Base-by-base conservation (phyloP, 2,888 invertebrate species). In the Adelognathus sp. region DNA sequence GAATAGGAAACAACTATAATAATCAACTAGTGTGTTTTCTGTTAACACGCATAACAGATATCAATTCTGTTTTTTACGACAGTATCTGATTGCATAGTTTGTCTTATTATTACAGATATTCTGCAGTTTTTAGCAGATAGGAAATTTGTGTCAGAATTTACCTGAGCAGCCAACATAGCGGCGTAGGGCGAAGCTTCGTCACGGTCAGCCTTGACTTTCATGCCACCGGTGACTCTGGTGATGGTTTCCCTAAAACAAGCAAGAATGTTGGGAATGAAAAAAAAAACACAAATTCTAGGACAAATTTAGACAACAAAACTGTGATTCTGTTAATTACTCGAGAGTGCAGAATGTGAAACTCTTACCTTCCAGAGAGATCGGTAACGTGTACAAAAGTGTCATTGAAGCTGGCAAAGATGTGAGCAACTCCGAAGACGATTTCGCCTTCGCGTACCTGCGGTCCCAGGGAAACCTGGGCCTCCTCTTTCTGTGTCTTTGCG, bases 321-420 rank as follows among this genome's bases (percentile, higher is more conserved):
- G n/a, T 7, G 16, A 63, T 46, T 54, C 14, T 21, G 60, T n/a
- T 21, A 18, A 18, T 14, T 41, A 39, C 24, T 29, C 7, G 7
- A 6, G 44, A 39, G 1, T 18, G 24, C n/a, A n/a, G n/a, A n/a
- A 60, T 29, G 5, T n/a, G 31, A 24, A 29, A 27, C 67, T 90
- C 91, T 87, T 90, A 95, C 94, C 94, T 96, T 86, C 99, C 99
- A 76, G 99, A 99, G 88, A 99, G 94, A 93, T 99, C 99, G 14
- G 99, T 99, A 81, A 99, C 98, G 93, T 99, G 99, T 58, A 99
- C 99, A 92, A 99, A 99, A 67, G 99, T 99, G 92, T 99, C 99
- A 91, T 99, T 99, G 94, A 99, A 99, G 86, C 98, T 99, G 85
- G 99, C 99, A 91, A 98, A 99, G 90, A 99, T 99, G 93, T 99